These are phyloP conservation scores for Anoura caudifer DNA, from an alignment of 2,113 vertebrate species.

Conservation along the genomic window DNA sequence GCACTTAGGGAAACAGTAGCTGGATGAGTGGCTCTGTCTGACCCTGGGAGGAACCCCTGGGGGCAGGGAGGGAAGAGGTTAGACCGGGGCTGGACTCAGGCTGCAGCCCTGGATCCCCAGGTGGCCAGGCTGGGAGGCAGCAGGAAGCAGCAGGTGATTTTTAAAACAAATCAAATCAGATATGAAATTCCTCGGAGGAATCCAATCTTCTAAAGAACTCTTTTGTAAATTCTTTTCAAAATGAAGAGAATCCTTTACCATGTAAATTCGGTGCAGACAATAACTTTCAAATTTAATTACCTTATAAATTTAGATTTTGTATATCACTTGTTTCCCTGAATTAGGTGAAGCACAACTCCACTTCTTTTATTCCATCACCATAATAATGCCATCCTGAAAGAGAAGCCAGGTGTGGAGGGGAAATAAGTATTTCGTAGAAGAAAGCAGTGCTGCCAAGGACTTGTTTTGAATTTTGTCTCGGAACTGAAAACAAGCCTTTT, in stretches of 20 bases:
- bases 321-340: not conserved
- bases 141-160: not conserved
- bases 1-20: not conserved
- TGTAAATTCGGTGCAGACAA: not conserved
- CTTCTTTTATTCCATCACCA: not conserved
- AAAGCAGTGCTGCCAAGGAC: fast-evolving
- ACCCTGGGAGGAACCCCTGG: fast-evolving
- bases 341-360: not conserved
- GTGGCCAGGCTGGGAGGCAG: not conserved
- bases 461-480: not conserved
- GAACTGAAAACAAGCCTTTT: not conserved
- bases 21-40: not conserved
- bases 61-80: no score
- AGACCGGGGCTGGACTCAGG: fast-evolving
- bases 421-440: not conserved
- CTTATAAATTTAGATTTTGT: not conserved
- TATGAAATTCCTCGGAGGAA: not conserved
- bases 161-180: constrained; percentile 10
- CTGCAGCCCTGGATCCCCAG: not conserved
- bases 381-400: not conserved
- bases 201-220: not conserved
- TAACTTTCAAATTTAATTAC: constrained; percentile 3
- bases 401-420: no score
- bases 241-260: not conserved
- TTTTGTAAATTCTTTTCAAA: constrained; percentile 7